These are phyloP conservation scores for Ctenochaetus hawaiiensis DNA, from an alignment of 2,797 vertebrate species.

Conservation along the genomic window DNA sequence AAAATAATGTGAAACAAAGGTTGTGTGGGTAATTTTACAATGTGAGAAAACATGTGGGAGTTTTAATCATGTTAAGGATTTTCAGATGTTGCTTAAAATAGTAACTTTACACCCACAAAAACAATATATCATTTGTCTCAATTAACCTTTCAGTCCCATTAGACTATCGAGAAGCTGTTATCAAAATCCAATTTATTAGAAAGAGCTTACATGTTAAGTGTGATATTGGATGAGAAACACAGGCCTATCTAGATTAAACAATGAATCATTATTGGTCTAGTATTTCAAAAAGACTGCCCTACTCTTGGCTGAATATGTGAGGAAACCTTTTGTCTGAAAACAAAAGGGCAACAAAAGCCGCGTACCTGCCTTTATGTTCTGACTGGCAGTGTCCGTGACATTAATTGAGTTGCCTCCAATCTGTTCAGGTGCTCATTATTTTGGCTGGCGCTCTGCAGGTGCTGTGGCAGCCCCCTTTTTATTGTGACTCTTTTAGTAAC, in stretches of 20 bases:
- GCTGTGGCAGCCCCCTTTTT: conserved; percentile 67
- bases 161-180: conserved; percentile 86
- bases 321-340: conserved; percentile 90
- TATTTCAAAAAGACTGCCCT: conserved; percentile 89
- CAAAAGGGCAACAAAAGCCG: conserved; percentile 90
- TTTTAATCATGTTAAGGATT: conserved; percentile 10
- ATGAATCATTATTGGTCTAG: conserved; percentile 93
- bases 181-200: conserved; percentile 84
- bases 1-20: not conserved
- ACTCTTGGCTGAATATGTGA: conserved; percentile 88
- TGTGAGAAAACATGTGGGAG: too few species aligned
- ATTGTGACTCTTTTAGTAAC: conserved; percentile 80
- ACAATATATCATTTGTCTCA: conserved; percentile 44
- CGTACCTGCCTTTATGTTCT: conserved; percentile 86
- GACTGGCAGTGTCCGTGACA: conserved; percentile 86
- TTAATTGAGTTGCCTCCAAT: conserved; percentile 89
- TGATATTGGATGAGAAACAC: conserved; percentile 89
- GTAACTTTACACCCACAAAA: conserved; percentile 41
- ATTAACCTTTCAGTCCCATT: conserved; percentile 29
- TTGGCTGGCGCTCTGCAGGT: conserved; percentile 83
- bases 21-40: not conserved
- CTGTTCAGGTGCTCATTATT: conserved; percentile 89
- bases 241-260: conserved; percentile 92
- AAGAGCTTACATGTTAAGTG: conserved; percentile 79
- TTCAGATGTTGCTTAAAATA: not conserved